Evolutionary conservation across 1,140 invertebrate genomes (phyloP), one percentile per base, ranked within the genome.

Genomic region (Aphelinus certus): DNA sequence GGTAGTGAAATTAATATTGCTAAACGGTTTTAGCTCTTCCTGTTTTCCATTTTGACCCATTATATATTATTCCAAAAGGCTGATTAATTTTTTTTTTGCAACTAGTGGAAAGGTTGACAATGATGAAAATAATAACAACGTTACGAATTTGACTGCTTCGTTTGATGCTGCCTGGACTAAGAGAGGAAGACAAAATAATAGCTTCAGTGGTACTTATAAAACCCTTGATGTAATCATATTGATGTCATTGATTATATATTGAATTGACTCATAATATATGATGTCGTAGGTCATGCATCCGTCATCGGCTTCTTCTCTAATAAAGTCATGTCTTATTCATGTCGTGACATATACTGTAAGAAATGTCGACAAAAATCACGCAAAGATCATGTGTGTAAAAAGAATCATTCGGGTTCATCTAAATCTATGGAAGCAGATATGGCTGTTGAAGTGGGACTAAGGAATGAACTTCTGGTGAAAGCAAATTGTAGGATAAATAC

Each of bases 351-450:
- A 3, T 69, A 69, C 57, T 64, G 60, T 55, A 69, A 69, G 47
- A 7, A 69, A 69, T 75, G 73, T 45, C 57, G 56, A 58, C 3
- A n/a, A 5, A 69, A 55, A 9, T 10, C 55, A n/a, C 5, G 7
- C 1, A 57, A 57, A 57, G 9, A 46, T 3, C 73, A 75, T 60
- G 49, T 47, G 56, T 75, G 66, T 49, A 63, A 46, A 69, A 75
- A 57, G 61, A 75, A 75, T 48, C 53, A 75, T 49, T 5, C 7
- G n/a, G 73, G 65, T 51, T 64, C 73, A 6, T 55, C 66, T 1
- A 75, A 75, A 70, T 56, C 65, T 46, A 75, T 75, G 61, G 60
- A 75, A 57, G 60, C 60, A 61, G 49, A 63, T 56, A 69, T 64
- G 66, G 73, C 66, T 69, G 66, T 75, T 5, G 58, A 75, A 56